These are phyloP conservation scores for Tetranychus truncatus DNA, from an alignment of 2,888 invertebrate genomes.

Conservation along the genomic window DNA sequence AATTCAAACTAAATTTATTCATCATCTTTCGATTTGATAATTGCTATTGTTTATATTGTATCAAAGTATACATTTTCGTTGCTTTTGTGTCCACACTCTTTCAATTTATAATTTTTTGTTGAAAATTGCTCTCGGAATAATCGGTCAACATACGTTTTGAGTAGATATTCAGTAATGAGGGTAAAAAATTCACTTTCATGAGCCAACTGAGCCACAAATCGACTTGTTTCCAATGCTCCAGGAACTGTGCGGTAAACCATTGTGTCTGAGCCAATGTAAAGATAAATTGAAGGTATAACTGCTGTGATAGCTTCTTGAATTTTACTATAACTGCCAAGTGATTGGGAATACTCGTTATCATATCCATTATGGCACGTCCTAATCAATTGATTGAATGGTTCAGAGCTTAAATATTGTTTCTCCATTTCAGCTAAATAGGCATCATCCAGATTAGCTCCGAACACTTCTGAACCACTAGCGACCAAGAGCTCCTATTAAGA, in stretches of 20 bases:
- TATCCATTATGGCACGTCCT: not conserved
- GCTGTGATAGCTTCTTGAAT: not conserved
- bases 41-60: no score
- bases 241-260: not conserved
- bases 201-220: constrained; percentile 3
- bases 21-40: no score
- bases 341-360: not conserved
- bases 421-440: not conserved
- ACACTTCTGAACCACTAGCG: not conserved
- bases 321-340: not conserved
- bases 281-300: not conserved
- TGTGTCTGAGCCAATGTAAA: not conserved
- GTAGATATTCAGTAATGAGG: constrained; percentile 1
- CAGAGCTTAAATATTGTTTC: not conserved
- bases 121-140: not conserved
- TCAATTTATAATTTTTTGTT: not conserved
- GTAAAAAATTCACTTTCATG: constrained; percentile 7
- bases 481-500: not conserved
- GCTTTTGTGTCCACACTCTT: no score
- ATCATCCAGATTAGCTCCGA: not conserved
- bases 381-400: not conserved
- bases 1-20: no score
- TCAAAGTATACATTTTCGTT: no score
- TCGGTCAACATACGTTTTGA: not conserved
- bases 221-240: not conserved